These are phyloP conservation scores for Drosophila neutralis DNA, from an alignment of 2,888 invertebrate genomes.

Conservation along the genomic window DNA sequence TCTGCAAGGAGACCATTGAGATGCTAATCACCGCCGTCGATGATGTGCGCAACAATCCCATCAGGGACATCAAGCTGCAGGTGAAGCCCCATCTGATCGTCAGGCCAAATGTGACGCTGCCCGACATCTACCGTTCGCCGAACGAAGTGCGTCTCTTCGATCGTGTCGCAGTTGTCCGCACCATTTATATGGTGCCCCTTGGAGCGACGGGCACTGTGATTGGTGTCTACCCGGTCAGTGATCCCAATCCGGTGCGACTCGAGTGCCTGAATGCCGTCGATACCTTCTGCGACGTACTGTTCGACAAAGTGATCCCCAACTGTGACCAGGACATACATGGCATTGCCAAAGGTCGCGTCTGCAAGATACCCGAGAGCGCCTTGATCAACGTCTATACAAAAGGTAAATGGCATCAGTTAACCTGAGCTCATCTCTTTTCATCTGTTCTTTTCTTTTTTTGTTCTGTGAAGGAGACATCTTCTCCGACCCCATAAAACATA, in stretches of 20 bases:
- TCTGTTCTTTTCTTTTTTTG: too few species aligned
- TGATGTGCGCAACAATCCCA: slow-evolving; percentile 82
- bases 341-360: slow-evolving; percentile 78
- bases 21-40: slow-evolving; percentile 84
- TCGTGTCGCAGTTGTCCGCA: slow-evolving; percentile 92
- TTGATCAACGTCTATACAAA: slow-evolving; percentile 68
- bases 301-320: slow-evolving; percentile 91
- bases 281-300: slow-evolving; percentile 91
- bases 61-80: slow-evolving; percentile 88
- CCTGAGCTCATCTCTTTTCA: neutral
- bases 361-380: slow-evolving; percentile 85
- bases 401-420: slow-evolving; percentile 50
- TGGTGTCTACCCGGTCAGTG: slow-evolving; percentile 86
- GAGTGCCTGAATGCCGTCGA: slow-evolving; percentile 86
- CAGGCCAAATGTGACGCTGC: slow-evolving; percentile 86
- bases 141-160: slow-evolving; percentile 88
- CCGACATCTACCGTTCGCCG: slow-evolving; percentile 80
- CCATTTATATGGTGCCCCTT: slow-evolving; percentile 90
- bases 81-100: slow-evolving; percentile 91
- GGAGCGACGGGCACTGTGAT: slow-evolving; percentile 94
- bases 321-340: slow-evolving; percentile 84
- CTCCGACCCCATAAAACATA: neutral
- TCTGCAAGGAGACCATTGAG: slow-evolving; percentile 89
- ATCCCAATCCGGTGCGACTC: slow-evolving; percentile 85
- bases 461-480: neutral